Evolutionary conservation across 2,888 invertebrate genomes (phyloP).

Genomic region (Marasmarcha lunaedactyla): DNA sequence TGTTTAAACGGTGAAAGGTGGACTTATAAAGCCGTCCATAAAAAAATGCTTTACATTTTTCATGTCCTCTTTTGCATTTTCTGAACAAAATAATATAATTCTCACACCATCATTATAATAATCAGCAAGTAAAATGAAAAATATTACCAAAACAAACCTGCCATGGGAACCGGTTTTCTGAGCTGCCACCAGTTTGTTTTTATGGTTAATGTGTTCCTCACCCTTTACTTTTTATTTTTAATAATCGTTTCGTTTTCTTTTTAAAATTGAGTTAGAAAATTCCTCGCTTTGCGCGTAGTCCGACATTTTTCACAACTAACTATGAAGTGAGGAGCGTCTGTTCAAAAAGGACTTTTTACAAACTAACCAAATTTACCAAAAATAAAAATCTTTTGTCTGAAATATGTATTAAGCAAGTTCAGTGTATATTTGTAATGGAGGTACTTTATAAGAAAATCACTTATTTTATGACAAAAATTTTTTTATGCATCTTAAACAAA

Average conservation of each 20-base stretch:
- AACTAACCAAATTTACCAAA: too few relatives aligned
- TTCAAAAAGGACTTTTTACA: too few relatives aligned
- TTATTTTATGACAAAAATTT: too few relatives aligned
- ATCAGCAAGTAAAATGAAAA: conserved; percentile 6
- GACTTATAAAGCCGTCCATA: conserved; percentile 2
- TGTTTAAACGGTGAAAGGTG: conserved; percentile 1
- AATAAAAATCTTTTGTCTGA: too few relatives aligned
- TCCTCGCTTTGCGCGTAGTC: conserved; percentile 1
- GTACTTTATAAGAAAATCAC: too few relatives aligned
- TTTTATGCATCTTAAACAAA: too few relatives aligned
- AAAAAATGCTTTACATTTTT: not conserved
- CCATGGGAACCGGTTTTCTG: conserved; percentile 6
- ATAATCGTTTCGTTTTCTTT: not conserved
- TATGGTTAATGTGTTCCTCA: conserved; percentile 6
- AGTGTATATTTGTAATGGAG: too few relatives aligned
- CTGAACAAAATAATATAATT: conserved; percentile 10
- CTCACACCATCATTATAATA: conserved; percentile 5
- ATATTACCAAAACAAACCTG: conserved; percentile 7
- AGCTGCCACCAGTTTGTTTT: conserved; percentile 6
- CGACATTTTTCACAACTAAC: not conserved
- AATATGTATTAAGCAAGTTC: too few relatives aligned
- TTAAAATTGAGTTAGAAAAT: not conserved
- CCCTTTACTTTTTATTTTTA: conserved; percentile 4
- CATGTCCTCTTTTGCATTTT: conserved; percentile 5
- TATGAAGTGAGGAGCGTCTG: too few relatives aligned